Evolutionary conservation across 2,888 invertebrate genomes (phyloP).

Genomic region (Cheilosia vulpina): DNA sequence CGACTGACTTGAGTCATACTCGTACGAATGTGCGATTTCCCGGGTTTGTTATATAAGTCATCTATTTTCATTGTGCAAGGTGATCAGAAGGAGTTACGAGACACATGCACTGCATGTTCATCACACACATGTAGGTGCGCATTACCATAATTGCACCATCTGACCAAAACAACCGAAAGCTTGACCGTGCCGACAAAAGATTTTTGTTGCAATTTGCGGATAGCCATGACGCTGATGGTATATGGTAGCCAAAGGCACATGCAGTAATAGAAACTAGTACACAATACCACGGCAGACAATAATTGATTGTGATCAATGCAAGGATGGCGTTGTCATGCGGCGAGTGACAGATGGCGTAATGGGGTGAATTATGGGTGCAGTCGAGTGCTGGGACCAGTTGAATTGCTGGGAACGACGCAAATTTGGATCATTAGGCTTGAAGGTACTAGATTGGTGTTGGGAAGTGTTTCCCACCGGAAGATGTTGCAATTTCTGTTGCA

Average conservation of each 20-base stretch:
- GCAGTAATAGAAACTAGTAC: not conserved
- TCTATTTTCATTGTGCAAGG: conserved; percentile 66
- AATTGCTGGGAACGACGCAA: no score
- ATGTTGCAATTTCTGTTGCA: no score
- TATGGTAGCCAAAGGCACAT: not conserved
- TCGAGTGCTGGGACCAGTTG: not conserved
- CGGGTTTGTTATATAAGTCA: conserved; percentile 48
- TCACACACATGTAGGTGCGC: conserved; percentile 8
- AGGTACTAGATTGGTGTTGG: no score
- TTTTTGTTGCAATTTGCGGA: conserved; percentile 11
- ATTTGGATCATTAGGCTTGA: no score
- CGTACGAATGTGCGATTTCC: conserved; percentile 19
- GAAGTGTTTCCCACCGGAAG: no score
- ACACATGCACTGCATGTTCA: conserved; percentile 56
- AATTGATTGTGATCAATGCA: conserved; percentile 9
- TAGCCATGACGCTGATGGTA: conserved; percentile 1
- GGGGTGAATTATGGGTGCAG: conserved; percentile 5
- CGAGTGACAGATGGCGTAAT: conserved; percentile 17
- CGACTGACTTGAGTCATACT: conserved; percentile 16
- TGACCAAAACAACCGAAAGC: conserved; percentile 21
- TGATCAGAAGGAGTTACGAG: conserved; percentile 60
- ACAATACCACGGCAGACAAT: not conserved
- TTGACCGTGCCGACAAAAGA: not conserved
- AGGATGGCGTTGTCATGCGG: not conserved
- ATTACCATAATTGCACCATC: conserved; percentile 65